These are phyloP conservation scores for Oryctolagus cuniculus DNA, from an alignment of 2,113 vertebrate genomes.

Conservation along the genomic window DNA sequence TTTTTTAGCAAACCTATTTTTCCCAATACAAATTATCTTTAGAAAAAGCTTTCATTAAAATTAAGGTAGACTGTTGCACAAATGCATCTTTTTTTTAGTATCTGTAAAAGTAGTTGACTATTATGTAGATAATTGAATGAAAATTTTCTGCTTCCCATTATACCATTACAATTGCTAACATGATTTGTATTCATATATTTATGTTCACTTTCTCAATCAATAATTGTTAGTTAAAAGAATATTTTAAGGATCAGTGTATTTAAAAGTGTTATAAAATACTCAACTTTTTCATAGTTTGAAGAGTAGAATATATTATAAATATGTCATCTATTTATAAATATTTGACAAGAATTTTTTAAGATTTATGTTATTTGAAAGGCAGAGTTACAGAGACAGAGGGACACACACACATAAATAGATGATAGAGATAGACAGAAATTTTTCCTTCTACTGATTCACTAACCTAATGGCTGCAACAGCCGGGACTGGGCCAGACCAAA, in stretches of 20 bases:
- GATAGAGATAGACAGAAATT: no score
- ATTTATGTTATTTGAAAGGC: no score
- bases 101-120: neutral
- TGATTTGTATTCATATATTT: neutral
- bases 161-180: neutral
- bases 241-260: neutral
- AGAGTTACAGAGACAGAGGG: no score
- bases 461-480: no score
- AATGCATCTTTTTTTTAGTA: neutral
- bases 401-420: no score
- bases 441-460: no score
- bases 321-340: neutral
- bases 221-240: neutral
- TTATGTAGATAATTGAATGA: neutral
- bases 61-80: neutral
- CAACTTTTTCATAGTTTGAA: neutral
- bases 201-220: neutral
- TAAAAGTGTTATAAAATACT: neutral
- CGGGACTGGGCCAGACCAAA: no score
- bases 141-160: neutral
- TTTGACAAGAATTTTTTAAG: no score
- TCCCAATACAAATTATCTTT: neutral
- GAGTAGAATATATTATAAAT: neutral
- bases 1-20: neutral
- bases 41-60: neutral